Evolutionary conservation across 2,797 vertebrate species (phyloP).

Genomic region (Tangara arthus): DNA sequence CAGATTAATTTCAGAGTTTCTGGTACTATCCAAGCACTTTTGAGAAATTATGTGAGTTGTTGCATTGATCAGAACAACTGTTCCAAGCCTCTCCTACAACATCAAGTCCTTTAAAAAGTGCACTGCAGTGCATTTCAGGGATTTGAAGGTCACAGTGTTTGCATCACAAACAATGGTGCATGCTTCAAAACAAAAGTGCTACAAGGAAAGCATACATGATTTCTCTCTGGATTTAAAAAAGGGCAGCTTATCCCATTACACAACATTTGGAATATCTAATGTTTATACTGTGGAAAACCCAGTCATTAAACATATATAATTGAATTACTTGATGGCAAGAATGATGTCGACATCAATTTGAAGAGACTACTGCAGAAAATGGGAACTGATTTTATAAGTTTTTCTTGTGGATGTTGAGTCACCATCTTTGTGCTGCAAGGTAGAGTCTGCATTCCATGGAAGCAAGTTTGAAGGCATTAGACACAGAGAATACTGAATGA

Average conservation of each 20-base stretch:
- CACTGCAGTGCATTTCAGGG: neutral
- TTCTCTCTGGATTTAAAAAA: neutral
- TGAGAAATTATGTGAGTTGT: neutral
- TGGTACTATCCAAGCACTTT: neutral
- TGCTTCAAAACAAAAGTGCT: conserved; percentile 19
- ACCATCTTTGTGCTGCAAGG: neutral
- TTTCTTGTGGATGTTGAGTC: neutral
- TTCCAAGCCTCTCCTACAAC: neutral
- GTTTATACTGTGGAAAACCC: neutral
- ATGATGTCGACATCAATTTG: neutral
- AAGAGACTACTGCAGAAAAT: neutral
- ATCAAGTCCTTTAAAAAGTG: neutral
- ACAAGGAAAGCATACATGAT: neutral
- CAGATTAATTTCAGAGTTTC: conserved; percentile 5
- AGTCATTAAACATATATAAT: neutral
- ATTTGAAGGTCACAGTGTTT: conserved; percentile 9
- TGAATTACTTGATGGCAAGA: neutral
- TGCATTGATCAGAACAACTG: neutral
- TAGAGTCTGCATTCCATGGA: neutral
- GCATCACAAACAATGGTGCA: neutral
- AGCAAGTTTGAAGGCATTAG: neutral
- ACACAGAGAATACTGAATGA: neutral
- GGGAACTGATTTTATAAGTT: neutral
- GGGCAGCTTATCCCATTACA: neutral
- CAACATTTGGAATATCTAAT: neutral